Conservation (phyloP, 1,140 invertebrate species). For the Drosophila willistoni region DNA sequence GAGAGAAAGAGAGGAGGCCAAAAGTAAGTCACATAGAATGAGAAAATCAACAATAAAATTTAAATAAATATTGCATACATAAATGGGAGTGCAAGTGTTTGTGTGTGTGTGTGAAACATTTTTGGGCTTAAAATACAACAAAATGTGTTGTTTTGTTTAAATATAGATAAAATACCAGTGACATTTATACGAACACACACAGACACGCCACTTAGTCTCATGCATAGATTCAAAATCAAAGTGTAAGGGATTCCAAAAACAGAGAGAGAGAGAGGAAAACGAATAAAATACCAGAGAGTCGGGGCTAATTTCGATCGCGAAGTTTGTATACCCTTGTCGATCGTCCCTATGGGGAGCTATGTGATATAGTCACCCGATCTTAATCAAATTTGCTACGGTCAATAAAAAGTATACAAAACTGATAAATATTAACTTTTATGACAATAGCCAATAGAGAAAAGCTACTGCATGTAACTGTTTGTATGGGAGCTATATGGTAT, state of each 20-base stretch:
- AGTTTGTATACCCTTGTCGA: too few relatives aligned
- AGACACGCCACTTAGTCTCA: neutral
- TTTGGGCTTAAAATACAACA: constrained; percentile 41
- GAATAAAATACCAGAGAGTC: neutral
- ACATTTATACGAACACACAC: constrained; percentile 62
- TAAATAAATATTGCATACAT: constrained; percentile 73
- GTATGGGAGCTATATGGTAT: too few relatives aligned
- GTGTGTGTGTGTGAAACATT: constrained; percentile 28
- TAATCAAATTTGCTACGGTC: too few relatives aligned
- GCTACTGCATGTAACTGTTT: too few relatives aligned
- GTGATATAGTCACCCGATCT: too few relatives aligned
- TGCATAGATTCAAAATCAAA: constrained; percentile 1
- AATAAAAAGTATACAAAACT: too few relatives aligned
- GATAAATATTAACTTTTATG: too few relatives aligned
- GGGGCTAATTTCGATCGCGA: too few relatives aligned
- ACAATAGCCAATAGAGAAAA: too few relatives aligned
- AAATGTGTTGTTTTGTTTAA: constrained; percentile 71
- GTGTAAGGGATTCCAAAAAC: neutral
- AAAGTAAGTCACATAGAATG: neutral
- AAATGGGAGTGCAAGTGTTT: neutral
- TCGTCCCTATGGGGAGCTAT: too few relatives aligned
- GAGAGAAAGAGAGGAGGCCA: too few relatives aligned
- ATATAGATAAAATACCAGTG: constrained; percentile 73
- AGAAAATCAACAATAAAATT: constrained; percentile 80
- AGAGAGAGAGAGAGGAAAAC: neutral